Base-by-base conservation (phyloP, 2,797 vertebrate genomes). In the Acanthis flammea region DNA sequence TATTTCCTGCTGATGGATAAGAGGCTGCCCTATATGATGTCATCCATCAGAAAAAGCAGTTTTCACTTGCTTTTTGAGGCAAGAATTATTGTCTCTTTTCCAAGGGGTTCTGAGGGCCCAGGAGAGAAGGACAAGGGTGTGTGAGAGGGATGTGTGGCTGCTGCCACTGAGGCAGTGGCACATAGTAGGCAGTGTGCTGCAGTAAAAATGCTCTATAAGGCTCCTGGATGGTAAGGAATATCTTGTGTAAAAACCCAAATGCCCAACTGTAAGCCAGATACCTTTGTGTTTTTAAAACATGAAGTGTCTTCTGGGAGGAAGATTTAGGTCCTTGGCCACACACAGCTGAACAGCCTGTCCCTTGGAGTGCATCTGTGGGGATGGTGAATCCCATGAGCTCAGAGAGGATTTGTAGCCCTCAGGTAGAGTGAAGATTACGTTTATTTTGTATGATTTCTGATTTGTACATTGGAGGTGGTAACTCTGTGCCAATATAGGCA, bases 301-400 rank as follows among this genome's bases (percentile, higher is more conserved):
- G 19, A 78, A 63, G 13, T 39, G 9, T 53, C n/a, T 85, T 76
- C 57, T 39, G 16, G 63, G 30, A 74, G 55, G 18, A 75, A 41
- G 35, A 27, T 86, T 83, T 60, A 55, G 44, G 37, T 75, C 27
- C 51, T 73, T 42, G n/a, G 24, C 41, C 50, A 65, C 27, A 74
- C 50, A 65, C 27, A 74, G 61, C 39, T 76, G 58, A 53, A 39
- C n/a, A 8, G 15, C 28, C 35, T 45, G 39, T 33, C 28, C 24
- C 10, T 76, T 0, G 0, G 37, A 76, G 25, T 30, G 41, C 41
- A 55, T 45, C 44, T 48, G 27, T 4, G 0, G 31, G 44, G 19
- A 19, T 70, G 27, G 33, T 44, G n/a, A 42, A 60, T 71, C 41
- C 35, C 41, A 8, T 10, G 4, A 23, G 13, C 14, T 68, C 44